Conservation (phyloP, 1,140 invertebrate genomes). For the Conopomorpha cramerella region DNA sequence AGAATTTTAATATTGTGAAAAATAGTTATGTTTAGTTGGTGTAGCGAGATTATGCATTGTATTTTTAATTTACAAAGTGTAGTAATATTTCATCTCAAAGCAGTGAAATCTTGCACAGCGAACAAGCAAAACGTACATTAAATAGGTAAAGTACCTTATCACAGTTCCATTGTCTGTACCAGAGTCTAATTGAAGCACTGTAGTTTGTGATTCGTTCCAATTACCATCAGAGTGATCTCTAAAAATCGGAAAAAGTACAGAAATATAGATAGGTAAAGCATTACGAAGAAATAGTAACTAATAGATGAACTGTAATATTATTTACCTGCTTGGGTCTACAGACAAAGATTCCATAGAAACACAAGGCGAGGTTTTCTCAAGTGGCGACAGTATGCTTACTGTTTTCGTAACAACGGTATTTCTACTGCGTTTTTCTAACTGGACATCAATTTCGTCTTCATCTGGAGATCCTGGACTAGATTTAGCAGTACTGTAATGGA, state of each 20-base stretch:
- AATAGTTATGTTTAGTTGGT: no score
- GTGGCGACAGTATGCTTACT: constrained; percentile 29
- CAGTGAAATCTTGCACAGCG: no score
- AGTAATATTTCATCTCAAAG: no score
- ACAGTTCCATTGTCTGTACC: constrained; percentile 66
- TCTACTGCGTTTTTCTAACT: constrained; percentile 28
- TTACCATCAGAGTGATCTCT: constrained; percentile 83
- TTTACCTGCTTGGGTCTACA: constrained; percentile 68
- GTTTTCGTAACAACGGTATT: constrained; percentile 29
- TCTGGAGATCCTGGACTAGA: constrained; percentile 63
- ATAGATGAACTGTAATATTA: no score
- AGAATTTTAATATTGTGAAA: no score
- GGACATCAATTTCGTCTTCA: constrained; percentile 18
- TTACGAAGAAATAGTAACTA: no score
- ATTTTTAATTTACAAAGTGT: no score
- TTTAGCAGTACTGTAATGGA: constrained; percentile 41
- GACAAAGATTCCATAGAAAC: constrained; percentile 80
- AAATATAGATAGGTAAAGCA: no score
- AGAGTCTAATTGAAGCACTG: constrained; percentile 77
- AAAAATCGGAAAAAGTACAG: constrained; percentile 16
- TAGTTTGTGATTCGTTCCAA: constrained; percentile 87
- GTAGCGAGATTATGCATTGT: no score
- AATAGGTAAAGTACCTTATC: constrained; percentile 33
- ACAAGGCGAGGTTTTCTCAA: constrained; percentile 69
- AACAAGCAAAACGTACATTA: no score